Percentiles rank a stretch among this genome's conserved stretches.
These are phyloP conservation scores for Spialia ferax DNA, from an alignment of 2,888 invertebrate species.

Conservation along the genomic window DNA sequence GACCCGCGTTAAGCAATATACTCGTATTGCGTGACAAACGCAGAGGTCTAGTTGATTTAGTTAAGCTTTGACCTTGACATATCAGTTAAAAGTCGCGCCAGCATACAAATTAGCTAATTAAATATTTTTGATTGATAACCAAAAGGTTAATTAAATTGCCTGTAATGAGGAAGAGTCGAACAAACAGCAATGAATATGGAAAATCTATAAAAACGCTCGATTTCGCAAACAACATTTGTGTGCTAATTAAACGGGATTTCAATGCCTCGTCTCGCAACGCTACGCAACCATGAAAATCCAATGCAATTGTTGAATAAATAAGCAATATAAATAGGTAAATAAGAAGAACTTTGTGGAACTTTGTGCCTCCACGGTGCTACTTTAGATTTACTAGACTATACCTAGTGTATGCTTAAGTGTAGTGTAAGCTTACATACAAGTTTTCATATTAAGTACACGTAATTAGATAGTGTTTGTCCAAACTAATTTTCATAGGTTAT, in stretches of 20 bases:
- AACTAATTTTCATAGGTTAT: no score
- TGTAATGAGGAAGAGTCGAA: slow-evolving; percentile 13
- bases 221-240: slow-evolving; percentile 1
- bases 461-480: no score
- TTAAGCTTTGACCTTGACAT: slow-evolving; percentile 29
- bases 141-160: slow-evolving; percentile 26
- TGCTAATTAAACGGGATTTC: slow-evolving; percentile 7
- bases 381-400: no score
- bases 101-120: slow-evolving; percentile 34
- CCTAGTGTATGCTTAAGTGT: no score
- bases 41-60: slow-evolving; percentile 22
- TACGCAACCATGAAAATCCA: neutral
- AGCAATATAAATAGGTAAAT: neutral
- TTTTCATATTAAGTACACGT: no score
- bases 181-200: slow-evolving; percentile 7
- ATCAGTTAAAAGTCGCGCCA: slow-evolving; percentile 15
- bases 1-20: slow-evolving; percentile 16
- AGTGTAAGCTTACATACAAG: no score
- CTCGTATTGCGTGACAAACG: slow-evolving; percentile 10
- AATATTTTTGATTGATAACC: slow-evolving; percentile 22
- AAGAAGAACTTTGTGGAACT: neutral
- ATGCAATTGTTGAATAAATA: neutral
- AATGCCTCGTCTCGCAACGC: neutral
- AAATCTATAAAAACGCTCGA: neutral
- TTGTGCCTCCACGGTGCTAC: no score